phyloP scores from a whole-genome alignment of 2,888 invertebrate species.

The Stictocephala bisonia region DNA sequence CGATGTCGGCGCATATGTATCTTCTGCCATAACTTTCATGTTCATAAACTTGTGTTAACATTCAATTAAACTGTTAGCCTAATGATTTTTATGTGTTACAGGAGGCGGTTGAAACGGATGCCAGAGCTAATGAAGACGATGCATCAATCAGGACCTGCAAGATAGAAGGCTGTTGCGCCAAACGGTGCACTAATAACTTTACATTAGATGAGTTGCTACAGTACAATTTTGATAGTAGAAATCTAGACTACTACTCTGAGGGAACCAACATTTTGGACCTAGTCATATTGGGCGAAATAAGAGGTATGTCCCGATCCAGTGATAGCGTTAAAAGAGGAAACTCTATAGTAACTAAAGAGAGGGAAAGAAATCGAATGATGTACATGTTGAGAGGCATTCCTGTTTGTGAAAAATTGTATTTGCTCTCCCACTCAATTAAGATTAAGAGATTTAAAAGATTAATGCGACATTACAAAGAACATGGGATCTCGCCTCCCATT shows the following conservation, averaged over 20 bases:
- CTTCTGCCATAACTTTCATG: constrained; percentile 1
- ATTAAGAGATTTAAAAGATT: too few species aligned
- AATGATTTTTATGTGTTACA: constrained; percentile 11
- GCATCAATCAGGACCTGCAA: constrained; percentile 24
- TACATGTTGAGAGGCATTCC: too few species aligned
- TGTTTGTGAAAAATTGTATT: too few species aligned
- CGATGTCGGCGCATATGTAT: too few species aligned
- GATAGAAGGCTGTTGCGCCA: constrained; percentile 30
- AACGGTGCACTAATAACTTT: constrained; percentile 15
- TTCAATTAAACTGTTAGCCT: constrained; percentile 19
- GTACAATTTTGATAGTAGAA: constrained; percentile 22
- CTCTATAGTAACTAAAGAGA: constrained; percentile 2
- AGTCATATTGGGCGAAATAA: constrained; percentile 12
- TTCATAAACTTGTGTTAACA: constrained; percentile 10
- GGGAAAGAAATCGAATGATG: constrained; percentile 25
- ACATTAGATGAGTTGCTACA: constrained; percentile 23
- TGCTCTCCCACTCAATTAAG: too few species aligned
- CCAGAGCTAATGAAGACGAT: constrained; percentile 20
- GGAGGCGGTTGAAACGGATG: constrained; percentile 25
- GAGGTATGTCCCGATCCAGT: constrained; percentile 17
- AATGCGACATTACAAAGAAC: too few species aligned
- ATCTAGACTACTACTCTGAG: constrained; percentile 25
- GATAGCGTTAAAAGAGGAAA: constrained; percentile 22
- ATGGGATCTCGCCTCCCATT: too few species aligned
- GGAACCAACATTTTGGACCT: constrained; percentile 25